phyloP scores from a whole-genome alignment of 2,888 invertebrate species.

The Frankliniella fusca region DNA sequence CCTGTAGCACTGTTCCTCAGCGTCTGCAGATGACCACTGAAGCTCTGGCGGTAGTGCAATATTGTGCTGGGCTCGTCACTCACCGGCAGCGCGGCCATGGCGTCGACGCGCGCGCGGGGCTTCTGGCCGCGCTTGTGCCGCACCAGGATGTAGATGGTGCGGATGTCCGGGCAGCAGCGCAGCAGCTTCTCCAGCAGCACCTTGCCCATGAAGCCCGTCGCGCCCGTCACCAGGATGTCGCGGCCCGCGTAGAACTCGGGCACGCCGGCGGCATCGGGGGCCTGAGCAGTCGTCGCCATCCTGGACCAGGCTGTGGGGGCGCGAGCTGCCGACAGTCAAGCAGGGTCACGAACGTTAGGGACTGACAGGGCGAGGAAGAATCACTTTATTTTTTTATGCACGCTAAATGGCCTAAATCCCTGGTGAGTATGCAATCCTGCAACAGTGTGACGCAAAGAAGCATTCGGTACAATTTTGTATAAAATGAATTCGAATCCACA shows the following conservation, averaged over 20 bases:
- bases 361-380: no score
- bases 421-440: no score
- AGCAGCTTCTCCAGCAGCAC: slow-evolving; percentile 32
- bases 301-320: neutral
- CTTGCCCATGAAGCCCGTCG: slow-evolving; percentile 32
- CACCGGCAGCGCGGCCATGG: slow-evolving; percentile 27
- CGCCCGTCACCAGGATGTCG: slow-evolving; percentile 30
- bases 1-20: no score
- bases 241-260: slow-evolving; percentile 28
- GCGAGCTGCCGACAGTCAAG: neutral
- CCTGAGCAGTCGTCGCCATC: neutral
- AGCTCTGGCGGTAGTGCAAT: no score
- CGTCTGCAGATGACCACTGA: no score
- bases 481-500: no score
- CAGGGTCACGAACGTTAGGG: neutral
- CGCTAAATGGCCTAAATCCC: no score
- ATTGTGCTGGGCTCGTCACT: no score
- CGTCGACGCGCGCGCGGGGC: slow-evolving; percentile 28
- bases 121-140: slow-evolving; percentile 19
- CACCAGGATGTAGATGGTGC: slow-evolving; percentile 30
- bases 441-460: no score
- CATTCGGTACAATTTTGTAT: no score
- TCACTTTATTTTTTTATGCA: no score
- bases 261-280: neutral
- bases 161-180: slow-evolving; percentile 29